Base-by-base conservation (phyloP, 2,113 vertebrate genomes). In the Equus quagga region DNA sequence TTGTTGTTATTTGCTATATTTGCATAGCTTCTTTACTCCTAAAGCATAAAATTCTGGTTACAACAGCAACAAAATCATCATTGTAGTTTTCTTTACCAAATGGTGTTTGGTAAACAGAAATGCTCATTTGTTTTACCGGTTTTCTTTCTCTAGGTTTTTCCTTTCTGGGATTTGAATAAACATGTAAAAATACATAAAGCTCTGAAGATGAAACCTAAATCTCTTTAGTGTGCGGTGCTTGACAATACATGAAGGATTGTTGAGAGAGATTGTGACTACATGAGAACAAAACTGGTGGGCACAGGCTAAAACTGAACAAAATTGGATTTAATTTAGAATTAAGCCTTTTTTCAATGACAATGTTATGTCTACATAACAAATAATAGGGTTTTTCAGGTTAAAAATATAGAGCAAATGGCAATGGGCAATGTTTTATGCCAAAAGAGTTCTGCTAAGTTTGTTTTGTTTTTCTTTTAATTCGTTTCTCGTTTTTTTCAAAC, bases 141-240 rank as follows among this genome's bases (percentile, higher is more conserved):
- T 92, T 90, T 76, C 60, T 89, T 86, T 96, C 58, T 49, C 46
- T 84, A 72, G 31, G 23, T 82, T 91, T 91, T 89, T 85, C 56
- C 65, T 87, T 82, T 79, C 23, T 73, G 28, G 31, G 60, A 96
- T 97, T 97, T 96, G 70, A 94, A 96, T 81, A 89, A 91, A 94
- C 60, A 94, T 62, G 17, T 92, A 95, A 97, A 96, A 94, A 64
- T 87, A 95, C n/a, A 95, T 95, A 97, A 97, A 72, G 89, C 86
- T 97, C 76, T 91, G 51, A 94, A 79, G 44, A 95, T 86, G 69
- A 97, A 97, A 95, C 86, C 65, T 89, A 97, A 96, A 92, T 88
- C 80, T 96, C 64, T 96, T 95, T 89, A 84, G 83, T 90, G 67
- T 78, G 36, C 44, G 51, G 72, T 88, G 46, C 41, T 97, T 86